These are phyloP conservation scores for Dasysyrphus tricinctus DNA, from an alignment of 2,888 invertebrate species.

Conservation along the genomic window DNA sequence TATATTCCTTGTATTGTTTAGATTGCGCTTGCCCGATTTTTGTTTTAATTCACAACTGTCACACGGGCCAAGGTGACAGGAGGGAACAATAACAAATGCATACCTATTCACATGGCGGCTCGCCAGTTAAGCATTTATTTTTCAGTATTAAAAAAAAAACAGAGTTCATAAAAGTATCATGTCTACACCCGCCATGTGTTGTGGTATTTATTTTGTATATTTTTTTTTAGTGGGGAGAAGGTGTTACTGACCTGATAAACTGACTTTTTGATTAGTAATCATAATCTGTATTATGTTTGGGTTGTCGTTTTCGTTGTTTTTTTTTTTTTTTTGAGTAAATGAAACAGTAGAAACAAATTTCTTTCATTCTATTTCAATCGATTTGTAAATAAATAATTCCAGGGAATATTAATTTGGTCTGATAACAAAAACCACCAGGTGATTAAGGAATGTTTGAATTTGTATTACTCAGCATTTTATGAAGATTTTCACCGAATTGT, in stretches of 20 bases:
- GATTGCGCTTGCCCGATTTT: constrained; percentile 20
- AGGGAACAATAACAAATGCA: constrained; percentile 27
- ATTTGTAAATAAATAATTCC: neutral
- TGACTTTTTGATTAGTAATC: constrained; percentile 14
- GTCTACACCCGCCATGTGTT: constrained; percentile 8
- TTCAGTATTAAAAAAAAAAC: constrained; percentile 34
- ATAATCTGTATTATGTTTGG: neutral
- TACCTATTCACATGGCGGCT: constrained; percentile 11
- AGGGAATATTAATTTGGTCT: neutral
- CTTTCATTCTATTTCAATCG: neutral
- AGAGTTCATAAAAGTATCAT: constrained; percentile 9
- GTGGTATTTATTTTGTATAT: neutral
- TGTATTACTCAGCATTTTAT: neutral
- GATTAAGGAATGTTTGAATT: neutral
- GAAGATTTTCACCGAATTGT: neutral
- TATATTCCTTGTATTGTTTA: constrained; percentile 19
- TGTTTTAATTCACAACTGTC: constrained; percentile 3
- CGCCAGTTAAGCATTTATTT: constrained; percentile 23
- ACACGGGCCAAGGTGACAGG: constrained; percentile 11
- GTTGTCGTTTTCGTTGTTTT: neutral
- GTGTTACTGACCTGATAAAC: constrained; percentile 41
- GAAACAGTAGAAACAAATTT: neutral
- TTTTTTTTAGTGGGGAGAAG: neutral
- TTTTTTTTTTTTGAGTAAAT: neutral
- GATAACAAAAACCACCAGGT: neutral